These are phyloP conservation scores for Theristus sp. DNA, from an alignment of 2,888 invertebrate genomes.

Conservation along the genomic window DNA sequence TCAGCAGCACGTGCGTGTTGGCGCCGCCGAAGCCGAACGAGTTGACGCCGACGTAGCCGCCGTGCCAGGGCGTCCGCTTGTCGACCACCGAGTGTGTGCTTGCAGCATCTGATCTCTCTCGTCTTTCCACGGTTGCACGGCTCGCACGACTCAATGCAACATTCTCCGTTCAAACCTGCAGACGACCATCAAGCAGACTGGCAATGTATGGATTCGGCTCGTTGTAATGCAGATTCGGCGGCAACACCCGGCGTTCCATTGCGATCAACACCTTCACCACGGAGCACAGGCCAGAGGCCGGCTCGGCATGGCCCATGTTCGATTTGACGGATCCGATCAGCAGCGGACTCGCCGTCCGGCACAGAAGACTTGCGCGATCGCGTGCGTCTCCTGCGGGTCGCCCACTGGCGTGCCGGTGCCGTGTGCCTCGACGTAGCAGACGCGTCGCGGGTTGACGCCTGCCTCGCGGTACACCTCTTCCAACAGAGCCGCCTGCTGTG, in stretches of 20 bases:
- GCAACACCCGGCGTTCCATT: constrained; percentile 73
- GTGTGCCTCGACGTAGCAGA: constrained; percentile 85
- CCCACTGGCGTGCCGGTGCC: constrained; percentile 87
- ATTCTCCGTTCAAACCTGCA: too few species aligned
- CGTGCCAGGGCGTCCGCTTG: constrained; percentile 60
- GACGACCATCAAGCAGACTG: constrained; percentile 64
- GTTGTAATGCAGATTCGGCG: constrained; percentile 71
- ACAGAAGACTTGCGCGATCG: constrained; percentile 74
- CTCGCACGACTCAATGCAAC: too few species aligned
- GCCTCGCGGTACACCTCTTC: constrained; percentile 48
- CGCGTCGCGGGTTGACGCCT: constrained; percentile 53
- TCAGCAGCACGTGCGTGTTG: too few species aligned
- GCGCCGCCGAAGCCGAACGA: constrained; percentile 98
- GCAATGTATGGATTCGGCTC: constrained; percentile 73
- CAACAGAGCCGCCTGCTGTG: constrained; percentile 56
- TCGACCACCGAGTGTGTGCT: too few species aligned
- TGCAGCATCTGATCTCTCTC: too few species aligned
- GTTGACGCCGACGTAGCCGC: too few species aligned
- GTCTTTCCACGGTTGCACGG: too few species aligned
- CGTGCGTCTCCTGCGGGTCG: constrained; percentile 93
- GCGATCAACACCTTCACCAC: constrained; percentile 50
- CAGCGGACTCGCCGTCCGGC: constrained; percentile 52
- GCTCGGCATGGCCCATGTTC: constrained; percentile 91
- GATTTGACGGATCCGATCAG: constrained; percentile 87
- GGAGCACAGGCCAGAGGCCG: constrained; percentile 34